Base-by-base conservation (phyloP, 2,888 invertebrate species). In the Pediacus dermestoides region DNA sequence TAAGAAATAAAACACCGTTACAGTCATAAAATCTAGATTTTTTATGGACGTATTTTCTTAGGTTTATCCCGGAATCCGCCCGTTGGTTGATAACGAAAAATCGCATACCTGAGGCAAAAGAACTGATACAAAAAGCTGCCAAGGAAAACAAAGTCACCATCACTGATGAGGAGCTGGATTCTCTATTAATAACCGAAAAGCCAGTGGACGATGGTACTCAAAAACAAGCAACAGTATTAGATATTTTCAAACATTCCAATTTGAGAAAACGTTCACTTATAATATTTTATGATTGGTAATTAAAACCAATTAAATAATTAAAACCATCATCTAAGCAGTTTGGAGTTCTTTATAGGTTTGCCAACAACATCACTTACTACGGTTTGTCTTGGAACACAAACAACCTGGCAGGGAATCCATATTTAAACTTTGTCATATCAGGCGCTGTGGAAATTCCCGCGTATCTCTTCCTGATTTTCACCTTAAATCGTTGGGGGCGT, bases 361-460 rank as follows among this genome's bases (percentile, higher is more conserved):
- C 84, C 10, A 84, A 82, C 58, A 84, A 83, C 53, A 81, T 82
- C 40, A 81, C 84, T 4, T 88, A 87, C 65, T 87, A 87, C 57
- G 87, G 86, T 0, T 67, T 88, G 4, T 85, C 85, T 1, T 82
- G 86, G 80, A 83, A 81, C 59, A 81, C 84, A 2, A 80, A 78
- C 31, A 80, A 77, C 57, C 74, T 87, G 34, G 83, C 81, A 4
- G 84, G 81, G 15, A 82, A 85, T 63, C 77, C 78, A 37, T 80
- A 81, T 52, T 53, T 85, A n/a, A 87, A 85, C 65, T 86, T 85
- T 61, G 71, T 82, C 2, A 76, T 87, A 48, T 80, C 82, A 4
- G 86, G 85, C 2, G 73, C 80, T n/a, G 82, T 87, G 1, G 88
- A 88, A 70, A 74, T 85, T 43, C 85, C 86, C 1, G 85, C 82